Conservation (phyloP, 1,140 invertebrate species). For the Pomphorhynchus laevis region DNA sequence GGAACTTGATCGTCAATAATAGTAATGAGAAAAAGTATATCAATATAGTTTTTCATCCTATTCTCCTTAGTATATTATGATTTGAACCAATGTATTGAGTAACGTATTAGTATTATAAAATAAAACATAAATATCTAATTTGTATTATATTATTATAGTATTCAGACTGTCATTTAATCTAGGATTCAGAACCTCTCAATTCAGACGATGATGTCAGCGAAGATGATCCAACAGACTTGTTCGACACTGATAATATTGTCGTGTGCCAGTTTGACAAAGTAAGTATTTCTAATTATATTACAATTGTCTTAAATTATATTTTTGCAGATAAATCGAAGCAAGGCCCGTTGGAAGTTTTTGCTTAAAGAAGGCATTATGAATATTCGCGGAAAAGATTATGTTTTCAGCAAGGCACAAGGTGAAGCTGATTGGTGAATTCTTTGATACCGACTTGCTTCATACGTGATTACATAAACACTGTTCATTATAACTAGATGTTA, state of each 20-base stretch:
- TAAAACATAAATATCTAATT: too few relatives aligned
- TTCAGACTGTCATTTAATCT: too few relatives aligned
- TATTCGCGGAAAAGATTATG: conserved; percentile 73
- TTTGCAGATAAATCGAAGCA: conserved; percentile 49
- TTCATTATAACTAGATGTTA: too few relatives aligned
- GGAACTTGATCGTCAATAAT: too few relatives aligned
- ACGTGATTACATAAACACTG: too few relatives aligned
- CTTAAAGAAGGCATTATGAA: conserved; percentile 99
- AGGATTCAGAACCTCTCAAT: conserved; percentile 39
- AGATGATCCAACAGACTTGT: conserved; percentile 61
- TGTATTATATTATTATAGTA: too few relatives aligned
- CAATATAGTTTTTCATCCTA: too few relatives aligned
- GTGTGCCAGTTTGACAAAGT: conserved; percentile 97
- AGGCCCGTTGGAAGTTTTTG: conserved; percentile 97
- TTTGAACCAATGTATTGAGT: too few relatives aligned
- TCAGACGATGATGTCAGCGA: conserved; percentile 70
- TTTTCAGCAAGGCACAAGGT: conserved; percentile 87
- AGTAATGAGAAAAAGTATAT: too few relatives aligned
- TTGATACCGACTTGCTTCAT: too few relatives aligned
- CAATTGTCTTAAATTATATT: not conserved
- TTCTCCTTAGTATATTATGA: too few relatives aligned
- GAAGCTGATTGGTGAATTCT: conserved; percentile 65
- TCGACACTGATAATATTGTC: conserved; percentile 88
- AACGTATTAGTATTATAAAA: too few relatives aligned
- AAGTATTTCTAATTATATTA: conserved; percentile 11